These are phyloP conservation scores for Muscicapa comitata DNA, from an alignment of 2,797 vertebrate genomes.

Conservation along the genomic window DNA sequence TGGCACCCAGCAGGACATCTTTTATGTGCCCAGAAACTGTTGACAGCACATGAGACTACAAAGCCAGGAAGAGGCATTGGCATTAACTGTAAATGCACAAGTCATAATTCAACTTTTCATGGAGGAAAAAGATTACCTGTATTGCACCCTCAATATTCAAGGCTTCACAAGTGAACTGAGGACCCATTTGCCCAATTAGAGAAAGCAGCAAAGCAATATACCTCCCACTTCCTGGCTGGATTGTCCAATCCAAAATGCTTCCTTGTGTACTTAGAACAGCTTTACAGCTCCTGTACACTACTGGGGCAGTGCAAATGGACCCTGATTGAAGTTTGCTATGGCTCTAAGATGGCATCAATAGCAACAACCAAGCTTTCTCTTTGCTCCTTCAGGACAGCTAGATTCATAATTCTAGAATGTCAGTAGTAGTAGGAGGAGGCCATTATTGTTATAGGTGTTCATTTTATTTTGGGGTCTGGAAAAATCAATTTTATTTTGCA, in stretches of 20 bases:
- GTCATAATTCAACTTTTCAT: background rate
- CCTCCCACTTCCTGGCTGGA: background rate
- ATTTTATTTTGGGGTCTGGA: background rate
- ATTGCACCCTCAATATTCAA: background rate
- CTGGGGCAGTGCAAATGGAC: background rate
- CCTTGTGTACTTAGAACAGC: background rate
- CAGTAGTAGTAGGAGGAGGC: background rate
- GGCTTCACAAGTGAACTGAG: fast-evolving
- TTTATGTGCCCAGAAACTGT: background rate
- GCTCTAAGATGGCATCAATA: background rate
- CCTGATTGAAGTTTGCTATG: background rate
- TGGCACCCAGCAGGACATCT: background rate
- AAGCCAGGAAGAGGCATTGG: background rate
- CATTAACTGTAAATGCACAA: background rate
- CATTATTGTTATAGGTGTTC: background rate
- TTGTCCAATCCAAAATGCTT: background rate
- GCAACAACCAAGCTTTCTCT: background rate
- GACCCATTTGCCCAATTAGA: background rate
- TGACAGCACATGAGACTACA: background rate
- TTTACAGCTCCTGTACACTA: background rate
- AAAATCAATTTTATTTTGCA: background rate
- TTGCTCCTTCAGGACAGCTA: background rate
- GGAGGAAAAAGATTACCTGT: background rate
- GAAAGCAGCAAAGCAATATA: background rate
- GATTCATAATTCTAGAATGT: background rate